phyloP scores from a whole-genome alignment of 1,140 invertebrate genomes.

The Cherax quadricarinatus region DNA sequence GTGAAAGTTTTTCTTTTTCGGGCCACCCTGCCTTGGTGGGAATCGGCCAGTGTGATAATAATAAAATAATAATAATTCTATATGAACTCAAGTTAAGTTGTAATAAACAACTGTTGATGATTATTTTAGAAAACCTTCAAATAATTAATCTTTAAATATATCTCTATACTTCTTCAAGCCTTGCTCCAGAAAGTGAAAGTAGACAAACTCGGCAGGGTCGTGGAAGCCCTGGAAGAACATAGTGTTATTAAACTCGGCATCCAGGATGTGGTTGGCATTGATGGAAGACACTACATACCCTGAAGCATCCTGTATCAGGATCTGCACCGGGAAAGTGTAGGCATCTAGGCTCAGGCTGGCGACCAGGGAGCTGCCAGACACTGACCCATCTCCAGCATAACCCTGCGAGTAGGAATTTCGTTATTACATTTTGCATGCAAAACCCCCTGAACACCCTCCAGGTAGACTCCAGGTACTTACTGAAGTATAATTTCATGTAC shows the following conservation, averaged over 20 bases:
- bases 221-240: slow-evolving; percentile 29
- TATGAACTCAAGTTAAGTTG: no score
- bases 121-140: no score
- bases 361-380: background rate
- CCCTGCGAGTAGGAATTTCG: background rate
- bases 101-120: no score
- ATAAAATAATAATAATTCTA: no score
- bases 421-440: no score
- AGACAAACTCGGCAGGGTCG: slow-evolving; percentile 27
- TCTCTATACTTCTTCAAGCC: slow-evolving; percentile 15
- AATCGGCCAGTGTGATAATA: no score
- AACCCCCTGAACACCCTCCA: no score
- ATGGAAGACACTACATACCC: slow-evolving; percentile 29
- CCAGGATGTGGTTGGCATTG: slow-evolving; percentile 34
- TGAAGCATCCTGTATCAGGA: slow-evolving; percentile 24
- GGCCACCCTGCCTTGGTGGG: no score
- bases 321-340: slow-evolving; percentile 27
- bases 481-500: no score
- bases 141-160: slow-evolving; percentile 22
- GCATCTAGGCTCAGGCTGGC: slow-evolving; percentile 30
- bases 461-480: no score
- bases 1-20: no score
- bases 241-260: slow-evolving; percentile 25
- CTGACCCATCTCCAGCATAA: background rate
- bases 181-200: slow-evolving; percentile 25